These are phyloP conservation scores for Hippocampus barbouri DNA, from an alignment of 2,113 vertebrate species.

Conservation along the genomic window DNA sequence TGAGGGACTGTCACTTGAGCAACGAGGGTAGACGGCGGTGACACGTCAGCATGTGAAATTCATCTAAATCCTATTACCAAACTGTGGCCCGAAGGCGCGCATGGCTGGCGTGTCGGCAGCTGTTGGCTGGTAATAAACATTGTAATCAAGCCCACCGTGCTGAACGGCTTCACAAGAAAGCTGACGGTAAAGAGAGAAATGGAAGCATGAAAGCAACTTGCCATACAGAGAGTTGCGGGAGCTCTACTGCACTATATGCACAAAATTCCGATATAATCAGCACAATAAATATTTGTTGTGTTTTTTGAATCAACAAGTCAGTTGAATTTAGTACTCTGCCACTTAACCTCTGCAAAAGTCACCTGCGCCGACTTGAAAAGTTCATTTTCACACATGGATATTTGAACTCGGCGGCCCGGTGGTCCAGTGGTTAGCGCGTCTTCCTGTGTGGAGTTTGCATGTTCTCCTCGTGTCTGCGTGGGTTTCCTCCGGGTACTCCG, in stretches of 20 bases:
- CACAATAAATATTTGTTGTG: neutral
- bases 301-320: neutral
- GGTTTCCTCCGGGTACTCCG: too few species aligned
- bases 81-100: slow-evolving; percentile 53
- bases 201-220: slow-evolving; percentile 9
- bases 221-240: slow-evolving; percentile 3
- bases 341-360: neutral
- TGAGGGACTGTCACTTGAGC: slow-evolving; percentile 63
- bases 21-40: slow-evolving; percentile 57
- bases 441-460: too few species aligned
- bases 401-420: too few species aligned
- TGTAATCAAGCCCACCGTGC: slow-evolving; percentile 40
- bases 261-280: neutral
- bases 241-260: neutral
- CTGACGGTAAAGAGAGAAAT: slow-evolving; percentile 28
- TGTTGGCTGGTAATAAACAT: slow-evolving; percentile 54
- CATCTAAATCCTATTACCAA: slow-evolving; percentile 73
- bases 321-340: neutral
- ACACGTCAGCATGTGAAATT: slow-evolving; percentile 64
- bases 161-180: slow-evolving; percentile 38
- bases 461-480: too few species aligned
- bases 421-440: too few species aligned
- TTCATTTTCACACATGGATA: too few species aligned
- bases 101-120: slow-evolving; percentile 49
- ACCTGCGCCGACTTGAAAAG: too few species aligned